phyloP scores from a whole-genome alignment of 1,140 invertebrate species.

The Agrilus planipennis region DNA sequence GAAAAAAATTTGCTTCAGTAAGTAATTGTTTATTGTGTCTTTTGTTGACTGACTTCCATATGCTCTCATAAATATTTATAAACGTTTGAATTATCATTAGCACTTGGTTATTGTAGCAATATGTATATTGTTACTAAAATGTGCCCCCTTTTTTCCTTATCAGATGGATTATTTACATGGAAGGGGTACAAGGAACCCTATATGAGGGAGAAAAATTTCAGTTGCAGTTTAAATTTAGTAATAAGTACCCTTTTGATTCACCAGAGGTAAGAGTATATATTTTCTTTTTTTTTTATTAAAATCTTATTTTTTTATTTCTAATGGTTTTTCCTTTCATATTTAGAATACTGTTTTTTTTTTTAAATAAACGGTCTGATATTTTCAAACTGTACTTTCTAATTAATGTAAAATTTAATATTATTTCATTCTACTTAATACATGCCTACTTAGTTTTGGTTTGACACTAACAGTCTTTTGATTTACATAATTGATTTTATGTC shows the following conservation, averaged over 20 bases:
- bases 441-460: slow-evolving; percentile 97
- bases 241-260: slow-evolving; percentile 96
- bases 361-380: background rate
- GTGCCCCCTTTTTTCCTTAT: slow-evolving; percentile 20
- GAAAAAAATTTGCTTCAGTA: slow-evolving; percentile 52
- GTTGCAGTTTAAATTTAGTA: slow-evolving; percentile 91
- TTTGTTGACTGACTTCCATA: too few species aligned
- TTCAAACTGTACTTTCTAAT: too few species aligned
- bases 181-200: slow-evolving; percentile 84
- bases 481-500: too few species aligned
- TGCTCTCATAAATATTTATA: too few species aligned
- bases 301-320: too few species aligned
- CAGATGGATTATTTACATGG: slow-evolving; percentile 90
- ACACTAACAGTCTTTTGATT: too few species aligned
- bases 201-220: slow-evolving; percentile 95
- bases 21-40: too few species aligned
- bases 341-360: too few species aligned
- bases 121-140: too few species aligned
- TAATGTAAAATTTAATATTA: too few species aligned
- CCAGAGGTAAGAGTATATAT: slow-evolving; percentile 73
- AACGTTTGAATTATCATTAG: too few species aligned
- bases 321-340: background rate
- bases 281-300: slow-evolving; percentile 5
- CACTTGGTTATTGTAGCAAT: too few species aligned
- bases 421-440: slow-evolving; percentile 95